These are phyloP conservation scores for Eira barbara DNA, from an alignment of 2,113 vertebrate genomes.

Conservation along the genomic window DNA sequence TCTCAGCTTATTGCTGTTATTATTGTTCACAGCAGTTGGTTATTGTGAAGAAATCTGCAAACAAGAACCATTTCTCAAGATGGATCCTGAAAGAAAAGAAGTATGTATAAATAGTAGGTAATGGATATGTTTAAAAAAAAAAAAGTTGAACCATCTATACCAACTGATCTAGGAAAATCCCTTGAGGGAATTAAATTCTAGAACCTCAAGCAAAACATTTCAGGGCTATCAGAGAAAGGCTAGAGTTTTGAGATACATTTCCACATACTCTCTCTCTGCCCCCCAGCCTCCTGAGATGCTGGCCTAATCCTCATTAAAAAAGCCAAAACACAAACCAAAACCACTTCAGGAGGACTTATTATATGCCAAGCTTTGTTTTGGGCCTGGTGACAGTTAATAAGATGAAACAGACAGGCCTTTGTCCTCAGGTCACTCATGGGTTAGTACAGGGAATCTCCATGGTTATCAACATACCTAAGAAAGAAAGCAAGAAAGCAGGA, in stretches of 20 bases:
- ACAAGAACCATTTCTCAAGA: slow-evolving; percentile 1
- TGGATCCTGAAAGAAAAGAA: slow-evolving; percentile 19
- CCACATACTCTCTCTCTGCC: not conserved
- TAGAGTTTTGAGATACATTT: not conserved
- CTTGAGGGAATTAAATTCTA: not conserved
- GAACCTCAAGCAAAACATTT: slow-evolving; percentile 17
- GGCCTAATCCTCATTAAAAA: not conserved
- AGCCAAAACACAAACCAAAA: not conserved
- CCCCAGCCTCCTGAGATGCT: not conserved
- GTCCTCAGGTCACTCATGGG: not conserved
- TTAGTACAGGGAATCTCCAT: not conserved
- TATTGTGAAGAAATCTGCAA: slow-evolving; percentile 25
- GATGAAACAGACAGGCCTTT: not conserved
- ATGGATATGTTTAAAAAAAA: not conserved
- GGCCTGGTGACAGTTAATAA: not conserved
- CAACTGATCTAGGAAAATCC: not conserved
- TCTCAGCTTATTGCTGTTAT: not conserved
- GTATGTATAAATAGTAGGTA: not conserved
- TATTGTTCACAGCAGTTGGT: slow-evolving; percentile 9
- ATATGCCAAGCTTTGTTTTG: not conserved
- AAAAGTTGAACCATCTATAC: not conserved
- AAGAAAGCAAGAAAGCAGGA: not conserved
- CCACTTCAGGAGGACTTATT: not conserved
- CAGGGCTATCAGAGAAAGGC: not conserved
- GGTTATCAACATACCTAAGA: not conserved